Conservation (phyloP, 2,113 vertebrate species). For the Phasianus colchicus region DNA sequence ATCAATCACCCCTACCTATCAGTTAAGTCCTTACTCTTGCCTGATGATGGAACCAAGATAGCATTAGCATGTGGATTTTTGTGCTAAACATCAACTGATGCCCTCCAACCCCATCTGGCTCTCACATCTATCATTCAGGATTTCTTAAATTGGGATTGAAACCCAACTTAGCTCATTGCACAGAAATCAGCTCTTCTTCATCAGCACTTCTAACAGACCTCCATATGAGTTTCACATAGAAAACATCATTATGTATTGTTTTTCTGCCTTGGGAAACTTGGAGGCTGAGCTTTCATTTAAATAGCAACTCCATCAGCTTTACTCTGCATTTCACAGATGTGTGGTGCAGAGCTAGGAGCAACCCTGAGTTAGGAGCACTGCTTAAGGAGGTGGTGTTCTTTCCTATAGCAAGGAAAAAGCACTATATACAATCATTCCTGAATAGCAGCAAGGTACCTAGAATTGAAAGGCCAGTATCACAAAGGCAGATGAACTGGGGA, state of each 20-base stretch:
- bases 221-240: neutral
- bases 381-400: neutral
- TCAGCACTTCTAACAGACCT: neutral
- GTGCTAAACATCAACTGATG: neutral
- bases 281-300: neutral
- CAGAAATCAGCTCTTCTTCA: neutral
- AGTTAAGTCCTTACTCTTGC: slow-evolving; percentile 20
- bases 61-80: neutral
- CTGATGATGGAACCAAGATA: neutral
- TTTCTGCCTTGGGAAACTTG: neutral
- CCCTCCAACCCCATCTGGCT: rapidly evolving
- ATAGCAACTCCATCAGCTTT: neutral
- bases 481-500: neutral
- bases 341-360: neutral
- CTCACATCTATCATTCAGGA: neutral
- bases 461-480: neutral
- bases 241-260: neutral
- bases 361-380: neutral
- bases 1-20: slow-evolving; percentile 53
- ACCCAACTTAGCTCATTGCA: neutral
- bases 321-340: neutral
- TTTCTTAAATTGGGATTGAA: neutral
- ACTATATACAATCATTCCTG: neutral
- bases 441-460: neutral
- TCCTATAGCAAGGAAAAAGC: neutral